phyloP scores from a whole-genome alignment of 2,113 vertebrate species.

The Jacana jacana region DNA sequence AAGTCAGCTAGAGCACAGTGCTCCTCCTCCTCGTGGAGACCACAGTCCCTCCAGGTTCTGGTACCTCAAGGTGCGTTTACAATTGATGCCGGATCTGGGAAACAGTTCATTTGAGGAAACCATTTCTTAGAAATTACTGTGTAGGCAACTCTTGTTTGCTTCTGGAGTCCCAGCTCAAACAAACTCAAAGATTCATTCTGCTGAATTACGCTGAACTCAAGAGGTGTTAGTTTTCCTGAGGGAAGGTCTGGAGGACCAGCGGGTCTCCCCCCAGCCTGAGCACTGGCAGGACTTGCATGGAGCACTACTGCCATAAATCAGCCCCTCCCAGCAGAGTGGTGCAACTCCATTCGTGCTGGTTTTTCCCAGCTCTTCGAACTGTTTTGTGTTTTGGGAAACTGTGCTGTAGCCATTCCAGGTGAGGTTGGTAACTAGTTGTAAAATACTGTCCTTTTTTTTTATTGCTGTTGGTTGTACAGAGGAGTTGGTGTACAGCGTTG shows the following conservation, averaged over 20 bases:
- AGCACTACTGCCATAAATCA: background rate
- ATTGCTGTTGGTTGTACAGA: constrained; percentile 22
- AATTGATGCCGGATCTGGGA: background rate
- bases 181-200: background rate
- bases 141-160: background rate
- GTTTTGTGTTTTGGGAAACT: background rate
- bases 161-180: background rate
- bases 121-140: background rate
- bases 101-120: background rate
- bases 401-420: constrained; percentile 54
- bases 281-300: background rate
- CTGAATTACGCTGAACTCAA: background rate
- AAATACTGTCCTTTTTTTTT: constrained; percentile 44
- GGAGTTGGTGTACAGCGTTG: constrained; percentile 40
- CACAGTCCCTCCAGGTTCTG: background rate
- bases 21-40: background rate
- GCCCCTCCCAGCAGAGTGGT: background rate
- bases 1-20: background rate
- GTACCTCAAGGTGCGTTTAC: background rate
- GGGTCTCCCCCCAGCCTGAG: background rate
- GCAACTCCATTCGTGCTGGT: background rate
- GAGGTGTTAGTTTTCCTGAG: background rate
- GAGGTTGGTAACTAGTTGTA: constrained; percentile 16
- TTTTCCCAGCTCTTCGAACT: background rate
- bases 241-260: background rate